Conservation (phyloP, 2,113 vertebrate genomes). For the Etia nguti region DNA sequence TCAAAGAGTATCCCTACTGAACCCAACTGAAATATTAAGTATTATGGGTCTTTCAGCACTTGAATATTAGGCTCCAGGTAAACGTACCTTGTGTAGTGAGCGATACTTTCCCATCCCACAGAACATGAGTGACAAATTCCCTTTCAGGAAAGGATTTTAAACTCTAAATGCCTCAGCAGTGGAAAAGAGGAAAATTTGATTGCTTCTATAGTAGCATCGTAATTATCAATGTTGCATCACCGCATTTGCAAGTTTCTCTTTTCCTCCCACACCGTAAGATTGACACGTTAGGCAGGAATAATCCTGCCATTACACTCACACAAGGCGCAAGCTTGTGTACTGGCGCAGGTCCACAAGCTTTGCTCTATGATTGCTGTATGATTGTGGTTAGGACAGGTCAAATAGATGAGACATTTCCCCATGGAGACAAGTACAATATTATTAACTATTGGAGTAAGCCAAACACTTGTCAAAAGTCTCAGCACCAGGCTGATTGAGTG, state of each 20-base stretch:
- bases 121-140: not conserved
- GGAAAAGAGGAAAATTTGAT: not conserved
- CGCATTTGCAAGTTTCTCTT: not conserved
- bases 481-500: not conserved
- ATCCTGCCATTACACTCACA: not conserved
- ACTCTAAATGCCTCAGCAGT: not conserved
- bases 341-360: not conserved
- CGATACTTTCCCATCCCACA: not conserved
- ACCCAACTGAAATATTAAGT: not conserved
- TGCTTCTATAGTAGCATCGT: not conserved
- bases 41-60: not conserved
- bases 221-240: not conserved
- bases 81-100: not conserved
- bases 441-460: not conserved
- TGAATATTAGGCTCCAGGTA: not conserved
- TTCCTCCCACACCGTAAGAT: not conserved
- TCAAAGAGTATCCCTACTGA: not conserved
- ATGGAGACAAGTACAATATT: not conserved
- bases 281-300: not conserved
- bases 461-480: not conserved
- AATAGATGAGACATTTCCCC: not conserved
- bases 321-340: not conserved
- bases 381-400: not conserved
- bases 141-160: not conserved
- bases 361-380: not conserved